Evolutionary conservation across 2,797 vertebrate genomes (phyloP).

Genomic region (Hyperoplus lanceolatus): DNA sequence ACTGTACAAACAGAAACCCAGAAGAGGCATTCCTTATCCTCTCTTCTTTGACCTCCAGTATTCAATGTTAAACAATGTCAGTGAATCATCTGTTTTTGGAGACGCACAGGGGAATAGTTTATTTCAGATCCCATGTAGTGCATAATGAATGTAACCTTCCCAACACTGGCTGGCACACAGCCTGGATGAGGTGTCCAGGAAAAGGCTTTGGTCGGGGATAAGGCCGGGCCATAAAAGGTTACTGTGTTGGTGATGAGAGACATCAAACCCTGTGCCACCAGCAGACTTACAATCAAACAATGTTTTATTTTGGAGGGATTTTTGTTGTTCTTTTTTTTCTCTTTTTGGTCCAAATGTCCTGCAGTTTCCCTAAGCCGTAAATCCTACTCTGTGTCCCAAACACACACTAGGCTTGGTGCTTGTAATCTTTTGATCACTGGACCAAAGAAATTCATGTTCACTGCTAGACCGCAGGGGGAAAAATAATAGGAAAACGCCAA

Average conservation of each 20-base stretch:
- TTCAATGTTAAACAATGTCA: constrained; percentile 32
- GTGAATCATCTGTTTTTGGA: constrained; percentile 51
- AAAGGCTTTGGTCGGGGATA: constrained; percentile 72
- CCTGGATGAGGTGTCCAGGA: constrained; percentile 65
- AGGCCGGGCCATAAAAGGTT: constrained; percentile 65
- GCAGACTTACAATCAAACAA: constrained; percentile 68
- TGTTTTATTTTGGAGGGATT: constrained; percentile 16
- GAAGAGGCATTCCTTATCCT: constrained; percentile 7
- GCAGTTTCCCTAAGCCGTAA: constrained; percentile 66
- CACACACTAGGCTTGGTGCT: constrained; percentile 41
- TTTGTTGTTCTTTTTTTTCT: neutral
- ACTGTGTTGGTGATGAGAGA: constrained; percentile 71
- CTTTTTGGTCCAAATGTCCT: constrained; percentile 35
- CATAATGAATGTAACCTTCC: constrained; percentile 56
- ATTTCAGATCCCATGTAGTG: constrained; percentile 47
- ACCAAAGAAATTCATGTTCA: constrained; percentile 70
- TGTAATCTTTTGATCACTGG: constrained; percentile 75
- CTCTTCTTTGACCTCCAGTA: constrained; percentile 21
- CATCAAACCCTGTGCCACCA: constrained; percentile 56
- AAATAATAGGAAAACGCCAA: constrained; percentile 67
- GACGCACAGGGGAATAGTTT: constrained; percentile 42
- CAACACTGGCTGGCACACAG: constrained; percentile 42
- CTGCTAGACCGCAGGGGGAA: constrained; percentile 41
- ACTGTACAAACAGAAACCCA: constrained; percentile 18
- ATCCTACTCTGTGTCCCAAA: constrained; percentile 62